These are phyloP conservation scores for Calliopum simillimum DNA, from an alignment of 2,888 invertebrate genomes.

Conservation along the genomic window DNA sequence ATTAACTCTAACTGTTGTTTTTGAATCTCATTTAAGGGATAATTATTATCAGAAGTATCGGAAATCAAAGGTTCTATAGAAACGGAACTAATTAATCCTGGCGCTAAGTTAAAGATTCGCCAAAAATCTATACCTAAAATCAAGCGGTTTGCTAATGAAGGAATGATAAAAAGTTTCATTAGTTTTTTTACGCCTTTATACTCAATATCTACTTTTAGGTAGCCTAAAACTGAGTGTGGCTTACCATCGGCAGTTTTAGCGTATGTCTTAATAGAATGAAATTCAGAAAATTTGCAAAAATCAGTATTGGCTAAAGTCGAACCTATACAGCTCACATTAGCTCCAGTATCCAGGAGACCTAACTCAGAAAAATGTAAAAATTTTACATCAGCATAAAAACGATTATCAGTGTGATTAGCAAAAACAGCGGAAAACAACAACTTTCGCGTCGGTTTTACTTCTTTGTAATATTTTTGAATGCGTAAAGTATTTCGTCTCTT, in stretches of 20 bases:
- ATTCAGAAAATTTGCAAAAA: no score
- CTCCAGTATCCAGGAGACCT: no score
- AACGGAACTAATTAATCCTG: conserved; percentile 11
- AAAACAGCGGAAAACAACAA: conserved; percentile 30
- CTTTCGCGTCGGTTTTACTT: no score
- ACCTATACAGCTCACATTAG: no score
- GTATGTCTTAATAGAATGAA: conserved; percentile 2
- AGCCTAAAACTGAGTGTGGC: conserved; percentile 13
- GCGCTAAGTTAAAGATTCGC: conserved; percentile 1
- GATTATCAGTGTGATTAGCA: conserved; percentile 1
- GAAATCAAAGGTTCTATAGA: background rate
- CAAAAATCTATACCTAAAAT: conserved; percentile 34
- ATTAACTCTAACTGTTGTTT: no score
- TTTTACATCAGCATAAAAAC: conserved; percentile 31
- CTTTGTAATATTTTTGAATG: no score
- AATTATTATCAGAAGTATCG: no score
- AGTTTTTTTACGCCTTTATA: conserved; percentile 5
- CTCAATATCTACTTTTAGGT: background rate
- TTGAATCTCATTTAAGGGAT: no score
- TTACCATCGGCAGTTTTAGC: conserved; percentile 28
- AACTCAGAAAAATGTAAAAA: no score
- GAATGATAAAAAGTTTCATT: conserved; percentile 25
- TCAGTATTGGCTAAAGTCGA: no score
- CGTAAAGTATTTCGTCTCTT: no score
- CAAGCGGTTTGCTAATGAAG: conserved; percentile 15